Percentiles rank a stretch among this genome's conserved stretches.
Conservation (phyloP, 1,140 invertebrate species). For the Dendroctonus valens region DNA sequence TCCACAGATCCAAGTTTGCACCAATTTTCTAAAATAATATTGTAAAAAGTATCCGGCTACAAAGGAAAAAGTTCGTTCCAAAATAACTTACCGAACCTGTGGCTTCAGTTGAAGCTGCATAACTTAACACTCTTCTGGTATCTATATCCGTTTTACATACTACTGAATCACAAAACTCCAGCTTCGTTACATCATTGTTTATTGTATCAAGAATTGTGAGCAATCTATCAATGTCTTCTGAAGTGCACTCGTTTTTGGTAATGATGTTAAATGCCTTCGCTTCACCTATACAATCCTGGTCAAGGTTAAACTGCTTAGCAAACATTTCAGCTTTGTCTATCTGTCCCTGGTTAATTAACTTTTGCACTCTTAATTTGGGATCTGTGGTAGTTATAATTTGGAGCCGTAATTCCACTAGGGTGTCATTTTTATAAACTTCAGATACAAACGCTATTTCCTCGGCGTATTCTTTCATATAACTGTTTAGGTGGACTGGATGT, state of each 20-base stretch:
- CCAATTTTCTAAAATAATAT: too few relatives aligned
- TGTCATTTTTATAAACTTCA: slow-evolving; percentile 26
- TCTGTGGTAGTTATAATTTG: slow-evolving; percentile 36
- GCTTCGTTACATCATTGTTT: slow-evolving; percentile 33
- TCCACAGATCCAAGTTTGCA: not conserved
- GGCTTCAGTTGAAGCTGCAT: slow-evolving; percentile 23
- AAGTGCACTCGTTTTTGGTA: slow-evolving; percentile 32
- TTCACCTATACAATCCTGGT: slow-evolving; percentile 31
- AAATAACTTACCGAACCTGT: too few relatives aligned
- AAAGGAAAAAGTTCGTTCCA: too few relatives aligned
- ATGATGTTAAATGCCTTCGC: slow-evolving; percentile 39
- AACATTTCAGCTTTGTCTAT: slow-evolving; percentile 43
- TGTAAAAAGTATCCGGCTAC: too few relatives aligned
- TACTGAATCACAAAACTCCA: slow-evolving; percentile 36
- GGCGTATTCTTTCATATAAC: slow-evolving; percentile 18
- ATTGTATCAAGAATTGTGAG: slow-evolving; percentile 37
- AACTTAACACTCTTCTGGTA: slow-evolving; percentile 37
- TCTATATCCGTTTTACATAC: slow-evolving; percentile 36
- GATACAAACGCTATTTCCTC: slow-evolving; percentile 40
- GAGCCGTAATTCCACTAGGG: slow-evolving; percentile 34
- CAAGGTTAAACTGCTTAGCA: slow-evolving; percentile 33
- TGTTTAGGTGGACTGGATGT: slow-evolving; percentile 29
- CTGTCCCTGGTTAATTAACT: slow-evolving; percentile 33
- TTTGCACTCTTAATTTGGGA: slow-evolving; percentile 35
- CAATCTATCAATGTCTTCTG: slow-evolving; percentile 38